A percentile compares a stretch with the other conserved stretches of the same genome.
phyloP scores from a whole-genome alignment of 2,888 invertebrate species.

The Nephrotoma guestfalica region DNA sequence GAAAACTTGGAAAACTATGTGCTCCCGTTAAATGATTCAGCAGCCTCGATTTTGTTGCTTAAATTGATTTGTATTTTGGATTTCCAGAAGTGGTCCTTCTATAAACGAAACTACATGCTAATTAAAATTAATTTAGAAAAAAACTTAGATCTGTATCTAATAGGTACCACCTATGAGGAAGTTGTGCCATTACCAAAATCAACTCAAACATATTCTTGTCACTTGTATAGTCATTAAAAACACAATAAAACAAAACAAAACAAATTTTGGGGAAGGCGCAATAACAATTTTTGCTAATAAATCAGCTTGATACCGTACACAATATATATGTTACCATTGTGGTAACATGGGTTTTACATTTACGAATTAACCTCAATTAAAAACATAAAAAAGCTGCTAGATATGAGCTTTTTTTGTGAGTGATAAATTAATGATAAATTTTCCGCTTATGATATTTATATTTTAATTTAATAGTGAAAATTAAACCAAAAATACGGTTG shows the following conservation, averaged over 20 bases:
- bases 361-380: background rate
- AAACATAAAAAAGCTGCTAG: background rate
- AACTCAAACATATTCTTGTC: background rate
- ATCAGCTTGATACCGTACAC: background rate
- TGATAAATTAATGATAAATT: background rate
- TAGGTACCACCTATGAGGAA: no score
- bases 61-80: no score
- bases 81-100: no score
- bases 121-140: no score
- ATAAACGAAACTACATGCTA: no score
- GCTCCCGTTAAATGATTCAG: no score
- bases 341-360: background rate
- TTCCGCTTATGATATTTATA: background rate
- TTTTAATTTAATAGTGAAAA: background rate
- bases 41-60: no score
- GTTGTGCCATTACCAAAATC: background rate
- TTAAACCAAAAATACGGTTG: background rate
- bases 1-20: no score
- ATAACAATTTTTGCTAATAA: background rate
- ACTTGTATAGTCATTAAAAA: background rate
- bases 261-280: background rate
- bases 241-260: background rate
- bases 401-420: background rate
- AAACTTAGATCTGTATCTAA: no score
- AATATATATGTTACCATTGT: background rate